Percentiles rank a stretch among this genome's conserved stretches.
Conservation (phyloP, 2,888 invertebrate species). For the Limnephilus lunatus region DNA sequence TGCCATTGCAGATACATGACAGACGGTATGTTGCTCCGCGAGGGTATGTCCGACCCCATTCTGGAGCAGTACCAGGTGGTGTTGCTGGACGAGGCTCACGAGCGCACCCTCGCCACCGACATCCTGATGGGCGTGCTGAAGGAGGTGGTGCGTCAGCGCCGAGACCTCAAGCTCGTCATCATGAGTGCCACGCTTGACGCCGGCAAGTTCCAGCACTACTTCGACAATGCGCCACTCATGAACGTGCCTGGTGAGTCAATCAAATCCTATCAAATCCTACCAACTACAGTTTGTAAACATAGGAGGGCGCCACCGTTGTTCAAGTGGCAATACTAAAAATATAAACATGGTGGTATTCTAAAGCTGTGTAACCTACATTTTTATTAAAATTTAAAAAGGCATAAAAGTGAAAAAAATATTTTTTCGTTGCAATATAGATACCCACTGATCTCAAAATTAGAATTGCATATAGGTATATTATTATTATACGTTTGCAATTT, state of each 20-base stretch:
- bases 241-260: constrained; percentile 87
- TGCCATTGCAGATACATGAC: constrained; percentile 91
- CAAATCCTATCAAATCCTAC: no score
- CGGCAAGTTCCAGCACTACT: constrained; percentile 99
- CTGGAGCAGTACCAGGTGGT: constrained; percentile 97
- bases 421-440: no score
- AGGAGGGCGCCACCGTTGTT: no score
- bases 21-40: constrained; percentile 99
- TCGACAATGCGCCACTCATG: constrained; percentile 98
- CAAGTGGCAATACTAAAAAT: no score
- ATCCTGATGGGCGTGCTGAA: constrained; percentile 99
- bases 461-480: no score
- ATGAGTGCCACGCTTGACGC: constrained; percentile 99
- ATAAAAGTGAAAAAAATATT: no score
- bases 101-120: constrained; percentile 98
- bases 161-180: constrained; percentile 96
- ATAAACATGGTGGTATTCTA: no score
- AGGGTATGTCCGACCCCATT: constrained; percentile 99
- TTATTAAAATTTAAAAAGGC: no score
- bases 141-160: constrained; percentile 95
- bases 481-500: no score
- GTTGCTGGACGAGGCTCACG: constrained; percentile 98
- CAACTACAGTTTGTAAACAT: no score
- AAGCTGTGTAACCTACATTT: no score
- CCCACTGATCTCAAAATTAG: no score